Conservation (phyloP, 1,140 invertebrate genomes). For the Rhopalosiphum padi region DNA sequence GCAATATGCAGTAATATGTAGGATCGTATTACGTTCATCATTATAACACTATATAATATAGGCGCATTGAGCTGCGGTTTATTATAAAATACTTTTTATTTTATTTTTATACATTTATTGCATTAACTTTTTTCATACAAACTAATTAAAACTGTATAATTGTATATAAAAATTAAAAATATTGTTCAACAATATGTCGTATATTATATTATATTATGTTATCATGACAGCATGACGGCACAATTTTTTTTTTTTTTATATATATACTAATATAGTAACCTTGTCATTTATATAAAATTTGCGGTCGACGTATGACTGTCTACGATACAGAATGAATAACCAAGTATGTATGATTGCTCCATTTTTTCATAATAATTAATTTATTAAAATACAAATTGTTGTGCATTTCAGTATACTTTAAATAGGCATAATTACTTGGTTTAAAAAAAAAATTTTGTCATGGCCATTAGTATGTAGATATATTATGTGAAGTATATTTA, state of each 20-base stretch:
- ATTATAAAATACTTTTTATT: not conserved
- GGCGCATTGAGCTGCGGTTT: not conserved
- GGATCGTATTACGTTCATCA: not conserved
- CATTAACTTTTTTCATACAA: not conserved
- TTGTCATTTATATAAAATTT: too few relatives aligned
- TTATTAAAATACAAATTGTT: too few relatives aligned
- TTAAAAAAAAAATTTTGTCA: too few relatives aligned
- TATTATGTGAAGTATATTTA: too few relatives aligned
- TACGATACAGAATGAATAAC: too few relatives aligned
- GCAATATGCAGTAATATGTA: not conserved
- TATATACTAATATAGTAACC: too few relatives aligned
- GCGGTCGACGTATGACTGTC: too few relatives aligned
- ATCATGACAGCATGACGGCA: not conserved
- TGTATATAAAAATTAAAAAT: not conserved
- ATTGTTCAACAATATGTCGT: not conserved
- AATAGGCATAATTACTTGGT: too few relatives aligned
- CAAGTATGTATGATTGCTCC: too few relatives aligned
- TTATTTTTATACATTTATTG: not conserved
- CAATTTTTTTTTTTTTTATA: not conserved
- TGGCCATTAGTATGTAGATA: too few relatives aligned
- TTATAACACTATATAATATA: not conserved
- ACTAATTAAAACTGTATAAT: not conserved
- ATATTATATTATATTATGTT: not conserved
- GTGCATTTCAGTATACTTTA: too few relatives aligned
- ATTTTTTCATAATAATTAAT: too few relatives aligned